Conservation (phyloP, 1,140 invertebrate genomes). For the Centruroides sculpturatus region DNA sequence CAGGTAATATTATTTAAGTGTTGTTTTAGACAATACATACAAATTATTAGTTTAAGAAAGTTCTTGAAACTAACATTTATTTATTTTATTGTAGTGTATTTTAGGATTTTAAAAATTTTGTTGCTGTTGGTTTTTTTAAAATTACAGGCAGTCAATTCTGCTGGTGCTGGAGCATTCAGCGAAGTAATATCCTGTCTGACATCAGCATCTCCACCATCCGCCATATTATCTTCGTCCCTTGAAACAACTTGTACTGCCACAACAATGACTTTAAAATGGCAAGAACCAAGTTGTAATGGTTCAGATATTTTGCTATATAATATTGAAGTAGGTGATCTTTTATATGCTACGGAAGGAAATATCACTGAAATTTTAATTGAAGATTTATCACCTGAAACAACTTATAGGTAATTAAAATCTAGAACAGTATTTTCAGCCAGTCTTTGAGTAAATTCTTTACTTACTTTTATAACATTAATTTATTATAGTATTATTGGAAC, state of each 20-base stretch:
- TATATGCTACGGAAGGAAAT: slow-evolving; percentile 25
- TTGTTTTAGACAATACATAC: too few relatives aligned
- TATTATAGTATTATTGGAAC: too few relatives aligned
- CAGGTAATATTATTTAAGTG: too few relatives aligned
- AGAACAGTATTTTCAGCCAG: too few relatives aligned
- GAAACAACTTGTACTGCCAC: slow-evolving; percentile 48
- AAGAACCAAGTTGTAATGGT: slow-evolving; percentile 51
- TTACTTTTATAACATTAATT: too few relatives aligned
- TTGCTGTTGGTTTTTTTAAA: not conserved
- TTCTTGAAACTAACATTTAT: too few relatives aligned
- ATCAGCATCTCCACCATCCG: slow-evolving; percentile 54
- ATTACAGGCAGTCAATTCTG: slow-evolving; percentile 53
- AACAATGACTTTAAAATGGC: slow-evolving; percentile 44
- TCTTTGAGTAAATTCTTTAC: too few relatives aligned
- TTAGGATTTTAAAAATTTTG: too few relatives aligned
- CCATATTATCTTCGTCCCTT: slow-evolving; percentile 39
- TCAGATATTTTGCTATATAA: slow-evolving; percentile 55
- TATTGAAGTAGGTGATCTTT: slow-evolving; percentile 50
- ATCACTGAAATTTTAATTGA: slow-evolving; percentile 27
- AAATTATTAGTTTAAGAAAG: too few relatives aligned
- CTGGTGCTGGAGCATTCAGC: slow-evolving; percentile 57
- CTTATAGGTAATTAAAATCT: slow-evolving; percentile 23
- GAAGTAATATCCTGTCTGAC: slow-evolving; percentile 43
- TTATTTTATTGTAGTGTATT: too few relatives aligned
- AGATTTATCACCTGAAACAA: slow-evolving; percentile 38